Conservation (phyloP, 2,888 invertebrate genomes). For the Cecidostiba fungosa region DNA sequence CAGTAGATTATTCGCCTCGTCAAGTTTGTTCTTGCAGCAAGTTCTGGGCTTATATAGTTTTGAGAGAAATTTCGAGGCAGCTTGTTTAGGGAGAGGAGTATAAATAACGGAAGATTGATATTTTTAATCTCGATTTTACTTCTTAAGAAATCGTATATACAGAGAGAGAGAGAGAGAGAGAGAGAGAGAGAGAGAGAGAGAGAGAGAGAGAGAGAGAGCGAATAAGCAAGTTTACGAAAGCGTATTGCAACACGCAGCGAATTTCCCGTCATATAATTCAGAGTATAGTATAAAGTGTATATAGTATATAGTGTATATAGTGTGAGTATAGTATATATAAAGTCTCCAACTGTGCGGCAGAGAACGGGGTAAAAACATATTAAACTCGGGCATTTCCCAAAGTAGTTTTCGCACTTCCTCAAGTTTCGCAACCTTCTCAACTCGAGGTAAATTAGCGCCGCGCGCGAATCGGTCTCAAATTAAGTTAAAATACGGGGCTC, state of each 20-base stretch:
- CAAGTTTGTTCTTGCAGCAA: not conserved
- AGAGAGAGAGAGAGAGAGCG: too few species aligned
- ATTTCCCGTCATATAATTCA: too few species aligned
- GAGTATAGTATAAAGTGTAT: too few species aligned
- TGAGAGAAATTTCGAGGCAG: not conserved
- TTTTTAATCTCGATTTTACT: too few species aligned
- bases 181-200: too few species aligned
- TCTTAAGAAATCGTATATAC: too few species aligned
- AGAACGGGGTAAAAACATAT: not conserved
- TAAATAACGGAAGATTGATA: too few species aligned
- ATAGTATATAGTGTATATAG: not conserved
- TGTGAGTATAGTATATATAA: too few species aligned
- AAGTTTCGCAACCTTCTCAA: not conserved
- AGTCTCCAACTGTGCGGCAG: not conserved
- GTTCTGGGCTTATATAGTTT: not conserved
- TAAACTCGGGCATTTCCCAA: not conserved
- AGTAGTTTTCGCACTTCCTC: conserved; percentile 1
- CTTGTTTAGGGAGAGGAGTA: too few species aligned
- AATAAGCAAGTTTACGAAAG: not conserved
- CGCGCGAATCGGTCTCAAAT: not conserved
- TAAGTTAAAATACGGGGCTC: not conserved
- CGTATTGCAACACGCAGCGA: not conserved
- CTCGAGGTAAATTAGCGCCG: not conserved
- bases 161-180: too few species aligned
- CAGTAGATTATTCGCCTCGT: not conserved